A percentile compares a stretch with the other conserved stretches of the same genome.
phyloP scores from a whole-genome alignment of 2,113 vertebrate genomes.

The Grallaria varia region DNA sequence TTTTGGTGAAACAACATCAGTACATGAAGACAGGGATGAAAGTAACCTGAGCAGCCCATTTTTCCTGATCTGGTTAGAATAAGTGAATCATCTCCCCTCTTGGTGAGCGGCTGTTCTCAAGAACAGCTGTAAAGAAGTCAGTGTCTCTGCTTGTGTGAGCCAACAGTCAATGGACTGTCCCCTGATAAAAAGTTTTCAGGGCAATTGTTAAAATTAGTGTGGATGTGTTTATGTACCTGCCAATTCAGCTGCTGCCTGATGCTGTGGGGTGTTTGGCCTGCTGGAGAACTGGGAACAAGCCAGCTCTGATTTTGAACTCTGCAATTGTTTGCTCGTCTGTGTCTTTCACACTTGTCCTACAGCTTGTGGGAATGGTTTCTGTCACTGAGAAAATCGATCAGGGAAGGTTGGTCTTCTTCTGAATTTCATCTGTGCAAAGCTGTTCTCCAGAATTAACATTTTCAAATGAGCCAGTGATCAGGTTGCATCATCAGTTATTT shows the following conservation, averaged over 20 bases:
- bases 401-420: not conserved
- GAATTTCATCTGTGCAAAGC: not conserved
- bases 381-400: not conserved
- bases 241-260: not conserved
- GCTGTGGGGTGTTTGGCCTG: not conserved
- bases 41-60: not conserved
- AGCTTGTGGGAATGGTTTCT: not conserved
- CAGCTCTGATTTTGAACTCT: not conserved
- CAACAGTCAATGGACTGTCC: no score
- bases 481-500: not conserved
- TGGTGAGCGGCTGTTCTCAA: not conserved
- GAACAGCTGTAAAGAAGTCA: not conserved
- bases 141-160: not conserved
- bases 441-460: not conserved
- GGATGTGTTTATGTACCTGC: not conserved
- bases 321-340: not conserved
- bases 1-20: not conserved
- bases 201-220: not conserved
- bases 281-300: not conserved
- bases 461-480: not conserved
- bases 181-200: not conserved
- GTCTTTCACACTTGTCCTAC: not conserved
- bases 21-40: not conserved
- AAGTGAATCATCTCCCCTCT: not conserved
- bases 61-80: rapidly evolving